A percentile compares a stretch with the other conserved stretches of the same genome.
Conservation (phyloP, 1,140 invertebrate species). For the Sminthurides bifidus region DNA sequence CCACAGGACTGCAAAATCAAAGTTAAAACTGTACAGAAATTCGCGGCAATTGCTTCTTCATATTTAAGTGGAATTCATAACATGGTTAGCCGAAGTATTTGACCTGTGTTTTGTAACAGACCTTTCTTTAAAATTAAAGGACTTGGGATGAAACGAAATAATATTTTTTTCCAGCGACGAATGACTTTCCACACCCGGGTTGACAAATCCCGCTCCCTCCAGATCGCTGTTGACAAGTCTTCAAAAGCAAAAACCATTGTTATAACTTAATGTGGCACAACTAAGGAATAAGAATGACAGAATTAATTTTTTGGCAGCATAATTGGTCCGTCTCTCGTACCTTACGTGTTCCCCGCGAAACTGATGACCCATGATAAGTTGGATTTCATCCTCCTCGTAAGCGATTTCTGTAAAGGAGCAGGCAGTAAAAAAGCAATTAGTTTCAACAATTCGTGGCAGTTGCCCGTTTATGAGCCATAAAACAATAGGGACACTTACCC, state of each 20-base stretch:
- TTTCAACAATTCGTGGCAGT: too few species aligned
- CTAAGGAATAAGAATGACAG: background rate
- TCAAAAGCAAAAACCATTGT: slow-evolving; percentile 1
- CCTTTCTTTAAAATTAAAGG: slow-evolving; percentile 55
- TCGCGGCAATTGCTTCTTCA: background rate
- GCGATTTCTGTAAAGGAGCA: slow-evolving; percentile 21
- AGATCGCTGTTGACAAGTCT: slow-evolving; percentile 6
- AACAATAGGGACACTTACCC: background rate
- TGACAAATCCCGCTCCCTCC: background rate
- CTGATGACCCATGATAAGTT: slow-evolving; percentile 22
- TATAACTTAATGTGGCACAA: background rate
- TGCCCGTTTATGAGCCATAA: too few species aligned
- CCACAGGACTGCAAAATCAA: slow-evolving; percentile 55
- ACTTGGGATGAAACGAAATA: slow-evolving; percentile 28
- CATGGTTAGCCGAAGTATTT: too few species aligned
- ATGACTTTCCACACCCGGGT: slow-evolving; percentile 12
- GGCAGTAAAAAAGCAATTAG: too few species aligned
- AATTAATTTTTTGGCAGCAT: background rate
- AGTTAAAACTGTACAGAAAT: background rate
- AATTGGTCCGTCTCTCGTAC: background rate
- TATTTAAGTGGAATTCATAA: too few species aligned
- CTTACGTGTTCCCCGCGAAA: slow-evolving; percentile 12
- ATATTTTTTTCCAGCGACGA: slow-evolving; percentile 13
- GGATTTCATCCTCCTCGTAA: slow-evolving; percentile 25
- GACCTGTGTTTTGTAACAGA: too few species aligned